Conservation (phyloP, 1,140 invertebrate genomes). For the Chironomus striatipennis region DNA sequence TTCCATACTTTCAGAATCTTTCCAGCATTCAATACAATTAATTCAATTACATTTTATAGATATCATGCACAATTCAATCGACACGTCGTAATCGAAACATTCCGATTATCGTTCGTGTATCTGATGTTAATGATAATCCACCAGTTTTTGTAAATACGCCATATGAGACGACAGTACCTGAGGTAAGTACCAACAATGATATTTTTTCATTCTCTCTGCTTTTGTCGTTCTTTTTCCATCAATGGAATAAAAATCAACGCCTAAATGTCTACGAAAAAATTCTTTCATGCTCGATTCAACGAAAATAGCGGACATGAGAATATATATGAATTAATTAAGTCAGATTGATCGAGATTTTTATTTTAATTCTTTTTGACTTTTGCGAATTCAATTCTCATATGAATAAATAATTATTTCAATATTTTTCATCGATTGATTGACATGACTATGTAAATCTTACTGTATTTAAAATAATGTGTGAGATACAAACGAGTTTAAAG, state of each 20-base stretch:
- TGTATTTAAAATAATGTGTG: no score
- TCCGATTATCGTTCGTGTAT: conserved; percentile 79
- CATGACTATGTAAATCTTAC: no score
- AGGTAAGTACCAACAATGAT: conserved; percentile 51
- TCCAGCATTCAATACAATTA: background rate
- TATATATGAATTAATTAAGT: no score
- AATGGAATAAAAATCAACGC: background rate
- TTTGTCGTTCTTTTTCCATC: background rate
- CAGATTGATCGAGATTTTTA: no score
- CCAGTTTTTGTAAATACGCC: conserved; percentile 70
- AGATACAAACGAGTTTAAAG: no score
- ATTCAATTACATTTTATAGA: conserved; percentile 45
- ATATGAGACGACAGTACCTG: conserved; percentile 75
- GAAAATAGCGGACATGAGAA: no score
- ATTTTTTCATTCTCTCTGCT: background rate
- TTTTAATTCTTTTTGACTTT: no score
- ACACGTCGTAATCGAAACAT: conserved; percentile 69
- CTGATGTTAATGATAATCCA: conserved; percentile 84
- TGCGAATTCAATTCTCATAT: no score
- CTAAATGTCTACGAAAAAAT: background rate
- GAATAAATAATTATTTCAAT: no score
- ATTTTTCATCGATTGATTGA: no score
- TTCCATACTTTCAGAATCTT: no score
- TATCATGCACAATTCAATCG: conserved; percentile 66
- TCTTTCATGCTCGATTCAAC: no score